A percentile compares a stretch with the other conserved stretches of the same genome.
Evolutionary conservation across 2,113 vertebrate genomes (phyloP).

Genomic region (Paraplagusia blochii): DNA sequence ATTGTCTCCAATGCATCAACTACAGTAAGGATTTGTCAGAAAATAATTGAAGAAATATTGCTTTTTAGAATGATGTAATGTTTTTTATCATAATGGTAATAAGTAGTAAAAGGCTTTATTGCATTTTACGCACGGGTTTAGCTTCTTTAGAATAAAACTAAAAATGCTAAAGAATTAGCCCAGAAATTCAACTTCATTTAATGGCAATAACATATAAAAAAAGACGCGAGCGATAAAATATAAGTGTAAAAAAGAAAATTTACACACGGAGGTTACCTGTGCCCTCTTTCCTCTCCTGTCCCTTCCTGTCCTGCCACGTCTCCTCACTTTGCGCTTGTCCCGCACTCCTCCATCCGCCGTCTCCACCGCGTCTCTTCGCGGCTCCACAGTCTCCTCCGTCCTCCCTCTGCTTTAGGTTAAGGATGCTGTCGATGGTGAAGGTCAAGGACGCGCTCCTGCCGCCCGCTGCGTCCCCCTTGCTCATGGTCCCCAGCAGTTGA

Average conservation of each 20-base stretch:
- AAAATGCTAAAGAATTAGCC: too few species aligned
- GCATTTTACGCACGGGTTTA: too few species aligned
- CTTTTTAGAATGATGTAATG: too few species aligned
- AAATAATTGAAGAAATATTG: too few species aligned
- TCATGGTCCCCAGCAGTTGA: constrained; percentile 69
- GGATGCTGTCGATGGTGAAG: constrained; percentile 79
- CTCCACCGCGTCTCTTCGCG: constrained; percentile 5
- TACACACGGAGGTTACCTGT: constrained; percentile 49
- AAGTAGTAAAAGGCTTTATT: too few species aligned
- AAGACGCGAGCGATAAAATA: too few species aligned
- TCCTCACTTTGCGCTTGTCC: constrained; percentile 32
- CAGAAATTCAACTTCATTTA: too few species aligned
- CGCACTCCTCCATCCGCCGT: constrained; percentile 27
- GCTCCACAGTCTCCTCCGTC: constrained; percentile 27
- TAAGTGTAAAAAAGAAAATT: too few species aligned
- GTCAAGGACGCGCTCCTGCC: constrained; percentile 65
- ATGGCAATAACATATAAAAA: too few species aligned
- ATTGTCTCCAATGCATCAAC: neutral
- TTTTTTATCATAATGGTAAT: too few species aligned
- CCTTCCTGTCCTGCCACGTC: constrained; percentile 47
- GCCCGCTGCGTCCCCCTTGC: constrained; percentile 63
- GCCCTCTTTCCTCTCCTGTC: constrained; percentile 26
- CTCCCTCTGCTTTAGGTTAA: constrained; percentile 64
- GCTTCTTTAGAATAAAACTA: too few species aligned
- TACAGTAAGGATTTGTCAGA: too few species aligned